Conservation (phyloP, 2,888 invertebrate species). For the Eristalinus sepulchralis region DNA sequence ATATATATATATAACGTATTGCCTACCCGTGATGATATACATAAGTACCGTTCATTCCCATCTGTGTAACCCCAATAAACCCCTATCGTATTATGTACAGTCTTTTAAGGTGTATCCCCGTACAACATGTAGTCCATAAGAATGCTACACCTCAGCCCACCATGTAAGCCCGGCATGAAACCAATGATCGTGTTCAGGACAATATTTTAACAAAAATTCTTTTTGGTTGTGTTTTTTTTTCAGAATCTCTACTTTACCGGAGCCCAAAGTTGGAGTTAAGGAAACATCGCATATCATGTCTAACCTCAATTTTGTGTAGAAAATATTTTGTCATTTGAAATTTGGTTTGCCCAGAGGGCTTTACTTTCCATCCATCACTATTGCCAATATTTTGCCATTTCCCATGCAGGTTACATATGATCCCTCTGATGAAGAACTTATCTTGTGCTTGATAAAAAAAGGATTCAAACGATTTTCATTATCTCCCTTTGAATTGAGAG, state of each 20-base stretch:
- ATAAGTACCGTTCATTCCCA: not conserved
- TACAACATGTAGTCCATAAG: not conserved
- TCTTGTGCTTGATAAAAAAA: too few species aligned
- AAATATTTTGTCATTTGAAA: not conserved
- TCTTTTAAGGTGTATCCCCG: not conserved
- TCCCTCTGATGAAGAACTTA: too few species aligned
- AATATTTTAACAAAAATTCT: not conserved
- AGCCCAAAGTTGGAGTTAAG: constrained; percentile 61
- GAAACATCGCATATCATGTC: not conserved
- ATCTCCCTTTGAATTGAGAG: too few species aligned
- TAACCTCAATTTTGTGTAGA: not conserved
- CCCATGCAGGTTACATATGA: too few species aligned
- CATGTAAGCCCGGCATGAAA: not conserved
- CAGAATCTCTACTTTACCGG: constrained; percentile 64
- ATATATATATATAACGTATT: too few species aligned
- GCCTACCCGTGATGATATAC: not conserved
- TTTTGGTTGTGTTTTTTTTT: constrained; percentile 50
- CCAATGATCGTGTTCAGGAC: not conserved
- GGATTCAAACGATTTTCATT: too few species aligned
- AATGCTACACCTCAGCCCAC: not conserved
- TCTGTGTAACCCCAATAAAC: not conserved
- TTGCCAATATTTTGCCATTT: too few species aligned
- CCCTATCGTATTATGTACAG: not conserved
- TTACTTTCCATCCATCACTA: too few species aligned
- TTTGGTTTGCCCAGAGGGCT: not conserved